Percentiles rank a stretch among this genome's conserved stretches.
These are phyloP conservation scores for Megalops cyprinoides DNA, from an alignment of 2,797 vertebrate genomes.

Conservation along the genomic window DNA sequence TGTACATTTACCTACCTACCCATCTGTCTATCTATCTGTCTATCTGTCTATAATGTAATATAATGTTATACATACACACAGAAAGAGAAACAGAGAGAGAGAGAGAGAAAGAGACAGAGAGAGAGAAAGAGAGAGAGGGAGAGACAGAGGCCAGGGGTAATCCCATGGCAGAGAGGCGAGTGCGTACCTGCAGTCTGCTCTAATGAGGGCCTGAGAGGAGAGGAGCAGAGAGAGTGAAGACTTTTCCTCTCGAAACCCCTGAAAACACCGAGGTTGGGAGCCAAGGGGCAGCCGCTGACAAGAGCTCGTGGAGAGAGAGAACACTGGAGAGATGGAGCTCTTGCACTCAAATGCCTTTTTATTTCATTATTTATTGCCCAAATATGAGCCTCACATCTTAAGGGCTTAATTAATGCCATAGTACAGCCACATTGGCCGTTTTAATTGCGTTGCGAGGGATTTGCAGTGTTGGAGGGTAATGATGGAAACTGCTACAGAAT, in stretches of 20 bases:
- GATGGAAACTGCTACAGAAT: slow-evolving; percentile 12
- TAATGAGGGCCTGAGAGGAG: slow-evolving; percentile 34
- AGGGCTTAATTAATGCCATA: slow-evolving; percentile 37
- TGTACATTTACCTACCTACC: too few relatives aligned
- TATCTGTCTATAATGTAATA: too few relatives aligned
- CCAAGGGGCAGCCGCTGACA: background rate
- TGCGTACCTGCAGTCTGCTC: slow-evolving; percentile 27
- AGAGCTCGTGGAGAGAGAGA: slow-evolving; percentile 8
- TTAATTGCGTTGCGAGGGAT: slow-evolving; percentile 32
- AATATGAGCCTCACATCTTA: slow-evolving; percentile 14
- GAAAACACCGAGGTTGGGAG: slow-evolving; percentile 11
- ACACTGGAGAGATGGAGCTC: background rate
- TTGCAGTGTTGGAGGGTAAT: slow-evolving; percentile 16
- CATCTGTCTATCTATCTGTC: too few relatives aligned
- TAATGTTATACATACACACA: too few relatives aligned
- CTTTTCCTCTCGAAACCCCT: slow-evolving; percentile 10
- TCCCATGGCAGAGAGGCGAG: slow-evolving; percentile 2
- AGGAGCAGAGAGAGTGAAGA: background rate
- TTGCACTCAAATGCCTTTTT: background rate
- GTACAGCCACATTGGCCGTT: slow-evolving; percentile 17
- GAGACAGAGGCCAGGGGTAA: slow-evolving; percentile 18
- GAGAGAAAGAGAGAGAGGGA: slow-evolving; percentile 26
- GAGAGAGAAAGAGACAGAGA: too few relatives aligned
- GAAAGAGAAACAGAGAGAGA: too few relatives aligned
- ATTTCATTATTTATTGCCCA: slow-evolving; percentile 19